These are phyloP conservation scores for Saturnia pavonia DNA, from an alignment of 2,888 invertebrate species.

Conservation along the genomic window DNA sequence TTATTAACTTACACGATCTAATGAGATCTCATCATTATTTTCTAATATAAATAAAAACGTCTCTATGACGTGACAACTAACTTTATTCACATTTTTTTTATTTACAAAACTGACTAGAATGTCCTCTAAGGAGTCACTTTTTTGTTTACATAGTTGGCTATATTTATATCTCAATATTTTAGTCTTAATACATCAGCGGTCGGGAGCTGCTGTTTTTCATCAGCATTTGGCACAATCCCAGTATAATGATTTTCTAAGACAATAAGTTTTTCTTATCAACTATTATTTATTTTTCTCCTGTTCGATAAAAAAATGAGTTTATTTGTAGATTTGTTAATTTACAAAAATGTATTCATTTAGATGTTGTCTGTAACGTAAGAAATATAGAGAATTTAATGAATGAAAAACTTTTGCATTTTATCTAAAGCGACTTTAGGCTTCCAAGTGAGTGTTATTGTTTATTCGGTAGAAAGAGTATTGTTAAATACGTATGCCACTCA, in stretches of 20 bases:
- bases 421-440: no score
- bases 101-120: constrained; percentile 80
- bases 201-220: constrained; percentile 58
- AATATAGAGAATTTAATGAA: no score
- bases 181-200: constrained; percentile 66
- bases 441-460: neutral
- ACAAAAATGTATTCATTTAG: constrained; percentile 30
- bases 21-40: constrained; percentile 77
- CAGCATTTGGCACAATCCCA: constrained; percentile 80
- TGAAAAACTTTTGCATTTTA: no score
- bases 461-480: no score
- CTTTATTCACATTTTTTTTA: constrained; percentile 74
- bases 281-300: constrained; percentile 52
- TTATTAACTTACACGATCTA: constrained; percentile 75
- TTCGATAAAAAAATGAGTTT: constrained; percentile 56
- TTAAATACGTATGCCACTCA: neutral
- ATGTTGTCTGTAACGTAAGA: neutral
- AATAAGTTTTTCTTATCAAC: constrained; percentile 54
- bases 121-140: constrained; percentile 69
- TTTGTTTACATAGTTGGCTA: constrained; percentile 57
- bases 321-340: constrained; percentile 40
- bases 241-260: constrained; percentile 63
- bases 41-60: constrained; percentile 76
- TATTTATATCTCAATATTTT: constrained; percentile 59
- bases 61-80: constrained; percentile 73